A percentile compares a stretch with the other conserved stretches of the same genome.
Evolutionary conservation across 2,797 vertebrate genomes (phyloP).

Genomic region (Lagocephalus sceleratus): DNA sequence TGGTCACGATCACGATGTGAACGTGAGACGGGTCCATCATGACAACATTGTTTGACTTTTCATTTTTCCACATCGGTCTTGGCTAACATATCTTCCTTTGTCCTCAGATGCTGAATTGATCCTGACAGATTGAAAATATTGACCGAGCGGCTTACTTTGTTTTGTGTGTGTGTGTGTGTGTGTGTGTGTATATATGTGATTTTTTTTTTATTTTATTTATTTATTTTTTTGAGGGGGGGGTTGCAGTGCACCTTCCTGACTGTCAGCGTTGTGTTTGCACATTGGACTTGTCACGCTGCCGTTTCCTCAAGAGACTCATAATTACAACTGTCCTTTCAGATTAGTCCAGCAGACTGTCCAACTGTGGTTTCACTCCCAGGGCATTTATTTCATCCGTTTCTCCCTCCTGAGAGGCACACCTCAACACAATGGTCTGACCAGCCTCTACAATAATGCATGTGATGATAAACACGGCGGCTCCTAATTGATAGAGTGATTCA

Average conservation of each 20-base stretch:
- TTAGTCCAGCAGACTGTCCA: conserved; percentile 91
- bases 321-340: conserved; percentile 94
- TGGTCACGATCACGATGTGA: conserved; percentile 39
- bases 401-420: conserved; percentile 86
- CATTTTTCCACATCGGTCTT: conserved; percentile 91
- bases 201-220: no score
- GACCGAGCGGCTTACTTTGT: conserved; percentile 89
- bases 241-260: conserved; percentile 73
- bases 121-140: conserved; percentile 99
- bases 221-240: conserved; percentile 46
- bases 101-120: conserved; percentile 94
- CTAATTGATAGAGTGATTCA: conserved; percentile 99
- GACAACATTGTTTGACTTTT: conserved; percentile 90
- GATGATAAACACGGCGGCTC: conserved; percentile 93
- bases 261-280: conserved; percentile 90
- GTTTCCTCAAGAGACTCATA: conserved; percentile 92
- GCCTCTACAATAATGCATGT: conserved; percentile 91
- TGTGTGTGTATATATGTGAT: no score
- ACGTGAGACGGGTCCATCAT: conserved; percentile 27
- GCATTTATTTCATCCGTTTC: conserved; percentile 84
- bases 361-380: conserved; percentile 71
- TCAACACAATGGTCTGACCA: conserved; percentile 87
- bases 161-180: conserved; percentile 45
- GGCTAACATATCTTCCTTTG: conserved; percentile 92
- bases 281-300: conserved; percentile 85